Base-by-base conservation (phyloP, 1,140 invertebrate genomes). In the Bombus difficillimus region DNA sequence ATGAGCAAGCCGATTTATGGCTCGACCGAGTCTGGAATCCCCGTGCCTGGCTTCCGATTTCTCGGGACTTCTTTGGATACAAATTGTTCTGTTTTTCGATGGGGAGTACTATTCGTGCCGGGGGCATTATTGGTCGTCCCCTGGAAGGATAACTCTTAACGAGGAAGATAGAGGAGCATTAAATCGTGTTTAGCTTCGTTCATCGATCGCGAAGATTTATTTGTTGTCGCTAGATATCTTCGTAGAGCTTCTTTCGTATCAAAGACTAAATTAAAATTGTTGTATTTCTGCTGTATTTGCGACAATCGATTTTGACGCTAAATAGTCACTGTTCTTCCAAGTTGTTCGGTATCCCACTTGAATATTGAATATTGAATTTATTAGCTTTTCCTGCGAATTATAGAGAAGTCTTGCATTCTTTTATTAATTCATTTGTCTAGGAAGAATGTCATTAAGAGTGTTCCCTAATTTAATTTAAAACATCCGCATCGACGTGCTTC, bases 1-100 rank as follows among this genome's bases (percentile, higher is more conserved):
- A 94, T 93, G 93, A 93, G 92, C 92, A 86, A 15, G 6, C 88
- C 89, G 92, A 94, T 93, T 93, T 94, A 93, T 93, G 86, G 78
- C 81, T 72, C 72, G 59, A 76, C 62, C 74, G 76, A 72, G 81
- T 69, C 77, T 15, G 64, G 32, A 87, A 88, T 87, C 69, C 75
- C 12, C 76, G 83, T 75, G 75, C 84, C 10, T 62, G 28, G 89
- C 78, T 91, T 89, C 88, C 88, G 88, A 81, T 73, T 64, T 78
- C 81, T 12, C 57, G n/a, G 32, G 13, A 25, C 57, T 86, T 81
- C 34, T 68, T 72, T 10, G 89, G 83, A 88, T 88, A 90, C 86
- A 90, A 88, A 90, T 90, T 90, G 89, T 90, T 81, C 88, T 90
- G 88, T 90, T 90, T 90, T 89, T 90, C 68, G 59, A 8, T 34